phyloP scores from a whole-genome alignment of 2,888 invertebrate species.

The Ypsolopha sequella region DNA sequence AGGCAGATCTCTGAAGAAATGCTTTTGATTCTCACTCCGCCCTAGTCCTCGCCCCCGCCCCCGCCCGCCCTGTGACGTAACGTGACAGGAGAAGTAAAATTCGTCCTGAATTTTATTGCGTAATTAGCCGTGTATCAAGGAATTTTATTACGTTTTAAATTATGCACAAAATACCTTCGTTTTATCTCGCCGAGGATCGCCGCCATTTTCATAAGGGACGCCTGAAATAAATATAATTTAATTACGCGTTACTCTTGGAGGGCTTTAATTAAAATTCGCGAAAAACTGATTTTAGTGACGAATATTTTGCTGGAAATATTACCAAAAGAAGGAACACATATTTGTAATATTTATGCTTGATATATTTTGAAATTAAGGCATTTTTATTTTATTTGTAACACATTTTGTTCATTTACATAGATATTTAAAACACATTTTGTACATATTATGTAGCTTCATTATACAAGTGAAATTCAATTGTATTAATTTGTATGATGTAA shows the following conservation, averaged over 20 bases:
- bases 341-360: too few species aligned
- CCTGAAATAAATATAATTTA: conserved; percentile 47
- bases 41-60: neutral
- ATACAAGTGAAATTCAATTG: too few species aligned
- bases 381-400: too few species aligned
- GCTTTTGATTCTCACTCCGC: neutral
- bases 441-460: too few species aligned
- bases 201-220: conserved; percentile 40
- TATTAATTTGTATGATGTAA: too few species aligned
- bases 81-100: neutral
- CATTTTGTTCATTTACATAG: too few species aligned
- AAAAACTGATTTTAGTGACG: neutral
- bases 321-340: too few species aligned
- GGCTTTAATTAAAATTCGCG: neutral
- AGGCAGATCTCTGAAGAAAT: neutral
- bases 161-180: conserved; percentile 41
- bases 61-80: neutral
- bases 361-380: too few species aligned
- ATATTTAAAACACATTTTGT: too few species aligned
- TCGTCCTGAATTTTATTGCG: conserved; percentile 28
- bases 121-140: conserved; percentile 42
- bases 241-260: conserved; percentile 18
- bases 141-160: conserved; percentile 50
- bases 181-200: conserved; percentile 24
- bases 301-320: neutral